Evolutionary conservation across 2,797 vertebrate genomes (phyloP), one percentile per base, ranked within the genome.

Genomic region (Sorex maritimensis): DNA sequence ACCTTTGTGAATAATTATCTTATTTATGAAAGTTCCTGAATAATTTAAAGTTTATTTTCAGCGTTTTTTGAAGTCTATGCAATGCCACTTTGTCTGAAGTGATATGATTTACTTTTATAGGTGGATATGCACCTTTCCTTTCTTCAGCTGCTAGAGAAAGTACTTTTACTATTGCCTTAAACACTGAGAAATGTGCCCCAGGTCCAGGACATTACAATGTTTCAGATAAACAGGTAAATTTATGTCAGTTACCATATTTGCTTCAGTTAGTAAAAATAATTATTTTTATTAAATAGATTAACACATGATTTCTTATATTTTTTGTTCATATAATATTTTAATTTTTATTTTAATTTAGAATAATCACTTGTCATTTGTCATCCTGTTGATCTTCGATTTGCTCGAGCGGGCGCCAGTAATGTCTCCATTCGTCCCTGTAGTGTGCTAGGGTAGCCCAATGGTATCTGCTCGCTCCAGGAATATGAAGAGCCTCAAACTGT

Each of bases 111-210:
- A 63, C 81, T 88, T 84, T 91, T 93, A 44, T 93, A 98, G 98
- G 58, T 93, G 93, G 97, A 28, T 97, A 95, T 96, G 98, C 98
- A 87, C 98, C 98, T 28, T 98, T 98, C 95, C 94, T 98, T 95
- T 98, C 98, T 94, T 86, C 95, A 84, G 74, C 96, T 94, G 92
- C 81, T 67, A 96, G 97, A 95, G 79, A 96, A 74, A 96, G 89
- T 91, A 4, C 69, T 75, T 96, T 95, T 81, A 77, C 38, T 94
- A 3, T 82, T 90, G 90, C 52, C 7, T 67, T 41, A 44, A 68
- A 91, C 26, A 46, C 84, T 67, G 94, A 95, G 12, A 86, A 92
- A 81, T 83, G 63, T 87, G 28, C 86, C 86, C 98, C 98, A 74
- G 98, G 98, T 58, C 98, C 97, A 86, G 98, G 96, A 69, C 55